A percentile compares a stretch with the other conserved stretches of the same genome.
Conservation (phyloP, 2,888 invertebrate genomes). For the Rhagophthalmus giganteus region DNA sequence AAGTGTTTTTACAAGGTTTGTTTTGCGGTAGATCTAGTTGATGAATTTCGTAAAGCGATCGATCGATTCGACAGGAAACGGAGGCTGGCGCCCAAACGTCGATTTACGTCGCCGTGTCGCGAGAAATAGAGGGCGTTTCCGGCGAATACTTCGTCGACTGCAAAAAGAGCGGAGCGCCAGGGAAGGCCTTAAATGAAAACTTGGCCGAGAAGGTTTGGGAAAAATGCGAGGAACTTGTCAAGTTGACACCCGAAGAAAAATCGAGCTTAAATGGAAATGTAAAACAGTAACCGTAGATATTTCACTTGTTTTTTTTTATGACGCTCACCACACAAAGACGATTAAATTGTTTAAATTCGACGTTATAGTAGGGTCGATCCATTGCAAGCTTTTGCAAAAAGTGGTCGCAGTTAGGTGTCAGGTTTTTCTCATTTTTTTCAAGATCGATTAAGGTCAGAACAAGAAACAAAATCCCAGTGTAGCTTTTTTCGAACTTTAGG, state of each 20-base stretch:
- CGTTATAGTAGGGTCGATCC: too few relatives aligned
- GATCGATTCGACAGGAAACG: constrained; percentile 60
- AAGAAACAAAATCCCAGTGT: too few relatives aligned
- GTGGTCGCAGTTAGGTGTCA: too few relatives aligned
- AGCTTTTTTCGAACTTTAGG: too few relatives aligned
- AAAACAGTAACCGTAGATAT: too few relatives aligned
- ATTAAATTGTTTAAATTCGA: too few relatives aligned
- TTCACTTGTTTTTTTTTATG: too few relatives aligned
- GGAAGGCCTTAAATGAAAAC: constrained; percentile 32
- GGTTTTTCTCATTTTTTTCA: too few relatives aligned
- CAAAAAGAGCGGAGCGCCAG: constrained; percentile 43
- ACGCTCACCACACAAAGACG: too few relatives aligned
- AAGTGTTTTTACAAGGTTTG: neutral
- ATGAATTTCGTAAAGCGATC: neutral
- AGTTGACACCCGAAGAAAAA: constrained; percentile 66
- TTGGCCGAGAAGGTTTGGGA: constrained; percentile 82
- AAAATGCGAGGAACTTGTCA: constrained; percentile 72
- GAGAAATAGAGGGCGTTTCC: constrained; percentile 67
- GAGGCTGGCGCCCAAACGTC: constrained; percentile 81
- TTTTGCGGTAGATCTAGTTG: neutral
- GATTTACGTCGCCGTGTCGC: constrained; percentile 74
- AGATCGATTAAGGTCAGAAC: too few relatives aligned
- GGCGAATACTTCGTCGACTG: constrained; percentile 85
- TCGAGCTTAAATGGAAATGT: constrained; percentile 42
- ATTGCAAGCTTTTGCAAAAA: too few relatives aligned